Percentiles rank a stretch among this genome's conserved stretches.
Conservation (phyloP, 2,113 vertebrate genomes). For the Mustela lutreola region DNA sequence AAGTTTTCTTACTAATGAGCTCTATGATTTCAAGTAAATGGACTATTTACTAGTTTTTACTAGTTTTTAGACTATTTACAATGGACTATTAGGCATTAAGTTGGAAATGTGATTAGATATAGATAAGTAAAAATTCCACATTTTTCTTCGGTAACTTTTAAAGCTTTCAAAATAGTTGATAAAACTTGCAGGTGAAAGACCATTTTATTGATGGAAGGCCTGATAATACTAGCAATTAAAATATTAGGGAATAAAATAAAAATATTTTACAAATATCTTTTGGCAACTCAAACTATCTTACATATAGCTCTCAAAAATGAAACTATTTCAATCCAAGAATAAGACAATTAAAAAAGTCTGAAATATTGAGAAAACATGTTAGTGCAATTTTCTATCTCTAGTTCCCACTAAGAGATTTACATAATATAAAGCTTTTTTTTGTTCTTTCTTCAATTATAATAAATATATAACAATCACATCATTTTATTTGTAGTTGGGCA, state of each 20-base stretch:
- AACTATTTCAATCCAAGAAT: background rate
- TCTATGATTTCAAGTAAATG: background rate
- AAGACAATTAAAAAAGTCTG: background rate
- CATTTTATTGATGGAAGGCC: background rate
- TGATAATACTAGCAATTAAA: background rate
- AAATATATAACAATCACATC: no score
- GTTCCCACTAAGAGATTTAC: no score
- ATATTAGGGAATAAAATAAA: background rate
- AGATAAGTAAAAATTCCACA: background rate
- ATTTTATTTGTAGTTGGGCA: no score
- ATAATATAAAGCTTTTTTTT: no score
- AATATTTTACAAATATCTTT: background rate
- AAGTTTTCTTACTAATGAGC: background rate
- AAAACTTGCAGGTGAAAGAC: background rate
- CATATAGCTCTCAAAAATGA: background rate
- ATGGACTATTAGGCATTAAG: background rate
- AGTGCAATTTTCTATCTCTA: no score
- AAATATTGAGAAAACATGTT: background rate
- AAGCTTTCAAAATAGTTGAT: background rate
- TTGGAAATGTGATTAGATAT: background rate
- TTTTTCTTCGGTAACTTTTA: background rate
- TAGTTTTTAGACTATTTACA: background rate
- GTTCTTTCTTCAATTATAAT: no score
- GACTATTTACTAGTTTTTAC: no score
- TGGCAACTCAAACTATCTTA: background rate